These are phyloP conservation scores for roundworm (Caenorhabditis elegans) DNA, from an alignment of 1,140 invertebrate species.

Conservation along the genomic window DNA sequence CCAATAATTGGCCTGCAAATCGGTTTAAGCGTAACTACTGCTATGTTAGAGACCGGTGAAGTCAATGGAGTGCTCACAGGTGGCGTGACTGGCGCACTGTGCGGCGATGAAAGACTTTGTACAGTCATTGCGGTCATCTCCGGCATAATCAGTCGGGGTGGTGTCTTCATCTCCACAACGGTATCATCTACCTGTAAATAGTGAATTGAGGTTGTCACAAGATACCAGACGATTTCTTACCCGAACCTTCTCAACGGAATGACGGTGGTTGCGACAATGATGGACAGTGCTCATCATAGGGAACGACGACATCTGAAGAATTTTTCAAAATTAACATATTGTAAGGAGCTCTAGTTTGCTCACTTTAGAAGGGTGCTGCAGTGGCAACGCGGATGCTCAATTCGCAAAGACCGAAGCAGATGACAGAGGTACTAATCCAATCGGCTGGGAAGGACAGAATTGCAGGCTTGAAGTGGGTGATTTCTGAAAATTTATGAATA, in stretches of 20 bases:
- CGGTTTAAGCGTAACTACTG: neutral
- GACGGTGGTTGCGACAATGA: constrained; percentile 19
- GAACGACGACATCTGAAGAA: constrained; percentile 36
- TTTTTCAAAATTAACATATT: too few relatives aligned
- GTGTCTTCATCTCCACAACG: neutral
- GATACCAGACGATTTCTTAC: neutral
- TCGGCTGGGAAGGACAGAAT: constrained; percentile 28
- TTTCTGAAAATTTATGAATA: neutral
- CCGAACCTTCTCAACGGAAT: constrained; percentile 26
- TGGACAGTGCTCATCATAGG: constrained; percentile 35
- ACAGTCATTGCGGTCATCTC: neutral
- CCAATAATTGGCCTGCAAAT: neutral
- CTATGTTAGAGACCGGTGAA: neutral
- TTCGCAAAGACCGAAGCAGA: constrained; percentile 47
- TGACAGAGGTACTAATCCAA: constrained; percentile 47
- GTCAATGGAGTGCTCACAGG: neutral
- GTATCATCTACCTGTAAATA: neutral
- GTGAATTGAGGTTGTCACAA: too few relatives aligned
- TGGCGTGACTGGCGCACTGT: neutral
- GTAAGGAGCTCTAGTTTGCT: too few relatives aligned
- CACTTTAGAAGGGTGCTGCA: constrained; percentile 15
- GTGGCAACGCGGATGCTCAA: constrained; percentile 45
- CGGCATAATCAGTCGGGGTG: neutral
- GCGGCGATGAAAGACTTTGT: neutral
- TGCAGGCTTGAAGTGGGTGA: constrained; percentile 22